Conservation (phyloP, 2,113 vertebrate genomes). For the Pao palembangensis region DNA sequence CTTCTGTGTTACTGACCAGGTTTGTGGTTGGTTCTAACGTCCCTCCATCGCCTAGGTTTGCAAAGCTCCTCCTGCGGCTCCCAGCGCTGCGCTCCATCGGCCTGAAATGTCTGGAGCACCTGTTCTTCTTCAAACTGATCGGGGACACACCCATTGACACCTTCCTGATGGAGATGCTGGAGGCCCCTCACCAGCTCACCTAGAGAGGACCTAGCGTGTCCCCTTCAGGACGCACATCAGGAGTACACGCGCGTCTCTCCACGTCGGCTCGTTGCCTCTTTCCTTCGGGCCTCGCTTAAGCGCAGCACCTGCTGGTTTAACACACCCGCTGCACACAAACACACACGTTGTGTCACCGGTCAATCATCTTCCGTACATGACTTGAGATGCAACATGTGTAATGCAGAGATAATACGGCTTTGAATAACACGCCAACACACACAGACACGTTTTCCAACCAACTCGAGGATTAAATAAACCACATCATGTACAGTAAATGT, state of each 20-base stretch:
- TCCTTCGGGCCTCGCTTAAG: conserved; percentile 43
- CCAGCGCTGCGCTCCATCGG: conserved; percentile 87
- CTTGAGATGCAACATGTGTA: conserved; percentile 24
- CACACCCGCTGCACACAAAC: neutral
- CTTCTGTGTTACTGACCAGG: no score
- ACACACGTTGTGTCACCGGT: conserved; percentile 12
- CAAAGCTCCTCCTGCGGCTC: conserved; percentile 90
- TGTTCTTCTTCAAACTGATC: conserved; percentile 95
- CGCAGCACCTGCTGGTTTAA: conserved; percentile 57
- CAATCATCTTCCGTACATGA: conserved; percentile 30
- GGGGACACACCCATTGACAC: conserved; percentile 93
- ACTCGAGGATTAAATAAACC: conserved; percentile 26
- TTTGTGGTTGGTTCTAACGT: neutral
- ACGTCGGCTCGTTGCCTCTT: conserved; percentile 20
- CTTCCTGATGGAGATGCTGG: conserved; percentile 95
- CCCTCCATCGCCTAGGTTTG: conserved; percentile 74
- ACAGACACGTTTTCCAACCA: conserved; percentile 34
- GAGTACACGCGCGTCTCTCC: conserved; percentile 35
- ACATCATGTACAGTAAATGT: conserved; percentile 41
- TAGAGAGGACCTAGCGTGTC: conserved; percentile 59
- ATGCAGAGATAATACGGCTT: conserved; percentile 31
- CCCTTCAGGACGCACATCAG: conserved; percentile 53
- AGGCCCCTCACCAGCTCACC: conserved; percentile 89
- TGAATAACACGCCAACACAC: conserved; percentile 24
- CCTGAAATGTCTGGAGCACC: conserved; percentile 90